These are phyloP conservation scores for Anabacerthia variegaticeps DNA, from an alignment of 2,797 vertebrate species.

Conservation along the genomic window DNA sequence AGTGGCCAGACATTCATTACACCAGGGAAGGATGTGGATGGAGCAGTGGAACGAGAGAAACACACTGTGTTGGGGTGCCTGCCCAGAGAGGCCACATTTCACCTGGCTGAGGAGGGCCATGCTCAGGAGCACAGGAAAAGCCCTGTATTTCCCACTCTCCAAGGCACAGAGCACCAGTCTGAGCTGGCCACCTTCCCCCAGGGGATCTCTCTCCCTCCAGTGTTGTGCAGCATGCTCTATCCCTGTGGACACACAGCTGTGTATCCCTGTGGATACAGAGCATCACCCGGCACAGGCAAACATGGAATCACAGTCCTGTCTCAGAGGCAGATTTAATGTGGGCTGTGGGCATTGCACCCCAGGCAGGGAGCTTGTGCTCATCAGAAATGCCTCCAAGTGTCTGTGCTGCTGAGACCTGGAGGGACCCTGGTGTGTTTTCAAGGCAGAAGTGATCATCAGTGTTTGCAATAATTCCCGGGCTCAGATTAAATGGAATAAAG, in stretches of 20 bases:
- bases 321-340: neutral
- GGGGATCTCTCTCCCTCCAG: neutral
- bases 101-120: neutral
- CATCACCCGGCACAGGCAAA: neutral
- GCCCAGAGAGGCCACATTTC: neutral
- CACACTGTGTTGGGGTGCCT: neutral
- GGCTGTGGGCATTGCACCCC: neutral
- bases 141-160: neutral
- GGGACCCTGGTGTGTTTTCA: neutral
- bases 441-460: constrained; percentile 10
- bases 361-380: neutral
- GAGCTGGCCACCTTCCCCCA: neutral
- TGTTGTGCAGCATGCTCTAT: accelerated
- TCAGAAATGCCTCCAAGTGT: neutral
- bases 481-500: constrained; percentile 69
- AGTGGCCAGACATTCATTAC: neutral
- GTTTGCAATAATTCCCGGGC: constrained; percentile 48
- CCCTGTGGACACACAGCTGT: neutral
- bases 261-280: neutral
- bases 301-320: accelerated
- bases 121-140: neutral
- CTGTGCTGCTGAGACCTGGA: neutral
- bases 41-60: neutral
- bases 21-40: neutral
- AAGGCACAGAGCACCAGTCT: neutral